Conservation (phyloP, 2,797 vertebrate genomes). For the Percopsis omiscomaycus region DNA sequence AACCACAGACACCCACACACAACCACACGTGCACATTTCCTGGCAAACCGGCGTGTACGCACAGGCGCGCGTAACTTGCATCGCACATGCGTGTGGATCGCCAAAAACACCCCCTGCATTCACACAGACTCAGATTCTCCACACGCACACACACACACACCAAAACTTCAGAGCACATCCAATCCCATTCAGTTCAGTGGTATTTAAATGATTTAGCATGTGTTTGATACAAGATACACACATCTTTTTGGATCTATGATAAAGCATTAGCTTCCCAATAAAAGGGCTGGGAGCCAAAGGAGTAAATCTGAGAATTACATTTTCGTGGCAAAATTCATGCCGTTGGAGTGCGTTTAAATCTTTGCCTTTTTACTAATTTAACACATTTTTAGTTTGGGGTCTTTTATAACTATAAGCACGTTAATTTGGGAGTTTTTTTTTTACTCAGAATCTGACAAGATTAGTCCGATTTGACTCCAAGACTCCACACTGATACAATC, state of each 20-base stretch:
- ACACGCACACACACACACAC: background rate
- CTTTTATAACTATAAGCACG: background rate
- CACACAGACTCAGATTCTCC: background rate
- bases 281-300: constrained; percentile 23
- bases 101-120: constrained; percentile 1
- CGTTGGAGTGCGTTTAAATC: constrained; percentile 8
- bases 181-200: constrained; percentile 28
- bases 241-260: constrained; percentile 38
- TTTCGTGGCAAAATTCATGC: constrained; percentile 16
- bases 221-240: constrained; percentile 32
- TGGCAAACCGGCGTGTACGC: background rate
- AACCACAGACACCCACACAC: constrained; percentile 18
- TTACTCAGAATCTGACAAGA: constrained; percentile 11
- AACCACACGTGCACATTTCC: background rate
- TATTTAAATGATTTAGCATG: constrained; percentile 48
- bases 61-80: background rate
- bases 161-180: constrained; percentile 4
- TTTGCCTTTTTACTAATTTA: constrained; percentile 4
- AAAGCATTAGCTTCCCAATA: constrained; percentile 34
- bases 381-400: constrained; percentile 5
- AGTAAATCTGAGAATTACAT: constrained; percentile 16
- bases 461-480: constrained; percentile 10
- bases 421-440: constrained; percentile 18
- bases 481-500: constrained; percentile 9
- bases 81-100: background rate